Base-by-base conservation (phyloP, 2,797 vertebrate species). In the Neoniphon sammara region DNA sequence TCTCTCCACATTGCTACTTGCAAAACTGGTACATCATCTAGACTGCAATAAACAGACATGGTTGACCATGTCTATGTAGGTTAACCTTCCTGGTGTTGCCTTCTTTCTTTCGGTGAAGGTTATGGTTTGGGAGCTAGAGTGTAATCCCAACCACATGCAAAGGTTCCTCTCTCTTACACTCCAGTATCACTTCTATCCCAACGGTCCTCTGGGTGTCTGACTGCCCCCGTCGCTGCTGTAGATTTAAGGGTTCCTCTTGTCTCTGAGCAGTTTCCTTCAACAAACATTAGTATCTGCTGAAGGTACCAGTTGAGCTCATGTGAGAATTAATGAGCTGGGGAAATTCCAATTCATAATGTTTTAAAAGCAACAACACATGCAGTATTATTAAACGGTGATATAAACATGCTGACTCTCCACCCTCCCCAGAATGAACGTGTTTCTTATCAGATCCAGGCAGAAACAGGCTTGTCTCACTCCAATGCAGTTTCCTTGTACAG, bases 401-500 rank as follows among this genome's bases (percentile, higher is more conserved):
- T 66, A 27, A 77, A 71, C 18, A 9, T 25, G 47, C 20, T 17
- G 61, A 55, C 59, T 70, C 63, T 23, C 20, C 21, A 23, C 25
- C 2, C 31, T 71, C 12, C 67, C 59, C 30, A 77, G 80, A 87
- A 58, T 27, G 39, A 73, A 70, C 8, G 15, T 18, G 49, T 52
- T 14, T 68, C 47, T 53, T 6, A 46, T 57, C 59, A 52, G 69
- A 72, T 63, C 36, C 7, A 23, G 49, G n/a, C 75, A 30, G 71
- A 79, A 84, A 55, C 39, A 10, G 7, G 18, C 71, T 66, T 0
- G 44, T 78, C 72, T 78, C 44, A 74, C 70, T 67, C 69, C 84
- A 46, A 85, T 91, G 88, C 87, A 88, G 86, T 89, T 92, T 89
- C 84, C 81, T 88, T 90, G 84, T 91, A 81, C 58, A 66, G 77